A percentile compares a stretch with the other conserved stretches of the same genome.
phyloP scores from a whole-genome alignment of 1,140 invertebrate genomes.

The Rhopalosiphum maidis region DNA sequence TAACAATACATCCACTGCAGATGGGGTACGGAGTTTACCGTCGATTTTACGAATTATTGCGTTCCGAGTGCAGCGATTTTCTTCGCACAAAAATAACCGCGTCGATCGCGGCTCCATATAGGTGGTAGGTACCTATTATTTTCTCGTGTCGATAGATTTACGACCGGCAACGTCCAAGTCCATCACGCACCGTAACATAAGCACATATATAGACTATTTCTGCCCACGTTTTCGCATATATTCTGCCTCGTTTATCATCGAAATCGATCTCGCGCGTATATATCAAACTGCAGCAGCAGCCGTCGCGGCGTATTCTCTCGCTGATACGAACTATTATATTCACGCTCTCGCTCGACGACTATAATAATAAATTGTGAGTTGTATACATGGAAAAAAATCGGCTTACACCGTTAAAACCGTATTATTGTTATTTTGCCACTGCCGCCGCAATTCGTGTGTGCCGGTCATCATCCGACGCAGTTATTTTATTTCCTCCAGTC shows the following conservation, averaged over 20 bases:
- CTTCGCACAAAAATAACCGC: background rate
- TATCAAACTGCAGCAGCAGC: background rate
- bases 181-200: background rate
- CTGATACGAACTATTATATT: constrained; percentile 1
- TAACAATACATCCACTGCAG: background rate
- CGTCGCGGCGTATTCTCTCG: background rate
- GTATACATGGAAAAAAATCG: background rate
- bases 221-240: background rate
- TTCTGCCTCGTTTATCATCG: background rate
- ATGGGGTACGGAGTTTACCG: background rate
- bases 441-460: background rate
- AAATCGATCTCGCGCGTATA: background rate
- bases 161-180: background rate
- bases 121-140: background rate
- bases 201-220: background rate
- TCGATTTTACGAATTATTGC: background rate
- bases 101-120: background rate
- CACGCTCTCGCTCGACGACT: background rate
- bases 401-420: background rate
- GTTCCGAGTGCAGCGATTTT: background rate
- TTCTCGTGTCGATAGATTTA: constrained; percentile 1
- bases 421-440: background rate
- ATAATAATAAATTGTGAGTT: background rate
- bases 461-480: background rate
- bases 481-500: background rate